Percentiles rank a stretch among this genome's conserved stretches.
These are phyloP conservation scores for Dipodomys ordii DNA, from an alignment of 2,113 vertebrate species.

Conservation along the genomic window DNA sequence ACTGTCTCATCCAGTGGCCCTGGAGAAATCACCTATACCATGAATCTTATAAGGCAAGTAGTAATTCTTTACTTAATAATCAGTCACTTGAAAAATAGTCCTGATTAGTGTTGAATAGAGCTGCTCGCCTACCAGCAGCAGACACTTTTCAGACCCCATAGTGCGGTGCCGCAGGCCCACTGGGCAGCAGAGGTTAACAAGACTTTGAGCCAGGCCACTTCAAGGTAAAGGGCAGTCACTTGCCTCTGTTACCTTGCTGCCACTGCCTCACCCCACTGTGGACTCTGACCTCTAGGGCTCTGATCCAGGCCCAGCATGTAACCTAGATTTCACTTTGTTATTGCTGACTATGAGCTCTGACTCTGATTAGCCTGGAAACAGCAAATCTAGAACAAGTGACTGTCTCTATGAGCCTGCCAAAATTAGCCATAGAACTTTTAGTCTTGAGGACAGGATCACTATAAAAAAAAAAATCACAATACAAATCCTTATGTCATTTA, in stretches of 20 bases:
- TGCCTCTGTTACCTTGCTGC: background rate
- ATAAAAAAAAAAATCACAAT: conserved; percentile 19
- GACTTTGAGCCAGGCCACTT: background rate
- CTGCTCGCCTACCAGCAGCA: background rate
- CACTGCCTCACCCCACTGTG: background rate
- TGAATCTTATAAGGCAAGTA: background rate
- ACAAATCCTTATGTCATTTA: background rate
- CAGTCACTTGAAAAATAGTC: background rate
- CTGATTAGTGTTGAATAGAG: background rate
- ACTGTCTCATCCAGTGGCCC: background rate
- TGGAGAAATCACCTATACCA: background rate
- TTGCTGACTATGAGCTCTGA: conserved; percentile 31
- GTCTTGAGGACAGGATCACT: conserved; percentile 41
- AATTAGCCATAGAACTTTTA: conserved; percentile 49
- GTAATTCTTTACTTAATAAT: background rate
- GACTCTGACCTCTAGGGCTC: background rate
- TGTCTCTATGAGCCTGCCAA: background rate
- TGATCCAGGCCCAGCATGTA: background rate
- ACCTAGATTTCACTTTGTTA: conserved; percentile 53
- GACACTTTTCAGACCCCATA: background rate
- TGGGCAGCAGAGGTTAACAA: conserved; percentile 9
- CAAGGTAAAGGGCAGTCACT: background rate
- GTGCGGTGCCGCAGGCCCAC: too few relatives aligned
- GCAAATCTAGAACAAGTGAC: conserved; percentile 41
- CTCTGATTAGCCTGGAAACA: conserved; percentile 48